Conservation (phyloP, 2,113 vertebrate genomes). For the Daphoenositta chrysoptera region DNA sequence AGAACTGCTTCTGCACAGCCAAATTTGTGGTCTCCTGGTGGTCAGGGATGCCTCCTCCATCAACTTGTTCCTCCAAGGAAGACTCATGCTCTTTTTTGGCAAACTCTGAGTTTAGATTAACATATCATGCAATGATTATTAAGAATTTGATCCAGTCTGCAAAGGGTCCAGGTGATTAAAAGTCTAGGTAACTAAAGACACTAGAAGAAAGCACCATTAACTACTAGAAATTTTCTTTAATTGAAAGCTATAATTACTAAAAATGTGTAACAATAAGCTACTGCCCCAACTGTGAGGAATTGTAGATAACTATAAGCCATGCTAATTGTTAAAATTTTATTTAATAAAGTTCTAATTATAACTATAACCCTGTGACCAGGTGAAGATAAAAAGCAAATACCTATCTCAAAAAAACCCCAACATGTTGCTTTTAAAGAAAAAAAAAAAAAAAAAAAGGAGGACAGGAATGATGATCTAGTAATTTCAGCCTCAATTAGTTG, state of each 20-base stretch:
- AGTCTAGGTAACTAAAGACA: not conserved
- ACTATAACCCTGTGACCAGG: not conserved
- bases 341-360: not conserved
- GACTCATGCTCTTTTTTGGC: not conserved
- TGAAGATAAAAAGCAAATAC: not conserved
- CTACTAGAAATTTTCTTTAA: not conserved
- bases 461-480: not conserved
- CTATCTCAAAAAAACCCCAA: not conserved
- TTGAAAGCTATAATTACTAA: not conserved
- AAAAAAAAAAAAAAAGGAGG: too few species aligned
- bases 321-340: not conserved
- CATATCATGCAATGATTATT: not conserved
- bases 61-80: not conserved
- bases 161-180: not conserved
- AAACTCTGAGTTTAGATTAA: not conserved
- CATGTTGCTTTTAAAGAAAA: not conserved
- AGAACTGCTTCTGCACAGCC: not conserved
- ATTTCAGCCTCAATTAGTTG: not conserved
- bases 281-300: fast-evolving
- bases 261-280: not conserved
- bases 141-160: not conserved
- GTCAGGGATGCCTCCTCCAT: not conserved
- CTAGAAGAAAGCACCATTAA: not conserved
- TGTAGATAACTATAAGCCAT: not conserved
- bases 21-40: fast-evolving